Conservation (phyloP, 1,140 invertebrate species). For the Habropoda laboriosa region DNA sequence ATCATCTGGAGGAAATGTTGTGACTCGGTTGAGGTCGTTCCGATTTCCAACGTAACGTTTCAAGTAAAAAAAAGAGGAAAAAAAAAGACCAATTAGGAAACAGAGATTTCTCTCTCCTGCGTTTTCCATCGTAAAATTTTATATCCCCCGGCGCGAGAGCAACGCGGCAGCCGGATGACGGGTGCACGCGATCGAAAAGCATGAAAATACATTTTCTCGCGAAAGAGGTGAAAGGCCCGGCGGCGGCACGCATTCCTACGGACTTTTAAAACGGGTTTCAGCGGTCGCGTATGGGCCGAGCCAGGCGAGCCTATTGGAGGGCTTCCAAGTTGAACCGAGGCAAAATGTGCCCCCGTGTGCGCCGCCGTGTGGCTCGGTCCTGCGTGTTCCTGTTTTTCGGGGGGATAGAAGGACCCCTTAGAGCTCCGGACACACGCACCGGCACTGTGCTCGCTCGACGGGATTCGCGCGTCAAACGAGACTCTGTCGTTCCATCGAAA, state of each 20-base stretch:
- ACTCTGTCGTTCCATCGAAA: not conserved
- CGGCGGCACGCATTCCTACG: conserved; percentile 45
- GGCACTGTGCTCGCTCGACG: not conserved
- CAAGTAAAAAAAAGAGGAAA: too few species aligned
- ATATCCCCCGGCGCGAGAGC: not conserved
- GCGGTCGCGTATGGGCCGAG: conserved; percentile 35
- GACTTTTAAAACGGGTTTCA: conserved; percentile 59
- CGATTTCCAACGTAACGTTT: not conserved
- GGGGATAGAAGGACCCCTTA: conserved; percentile 18
- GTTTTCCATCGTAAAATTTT: conserved; percentile 6
- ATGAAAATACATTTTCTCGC: conserved; percentile 54
- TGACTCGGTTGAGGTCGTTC: not conserved
- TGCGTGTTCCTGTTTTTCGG: conserved; percentile 39
- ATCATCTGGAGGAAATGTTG: not conserved
- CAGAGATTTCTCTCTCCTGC: conserved; percentile 16
- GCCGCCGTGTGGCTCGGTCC: conserved; percentile 32
- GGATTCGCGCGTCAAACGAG: not conserved
- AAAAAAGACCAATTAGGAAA: not conserved
- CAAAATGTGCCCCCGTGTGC: conserved; percentile 41
- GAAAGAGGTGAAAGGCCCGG: conserved; percentile 52
- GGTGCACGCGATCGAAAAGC: conserved; percentile 40
- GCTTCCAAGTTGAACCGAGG: conserved; percentile 52
- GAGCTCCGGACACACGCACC: not conserved
- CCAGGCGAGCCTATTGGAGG: conserved; percentile 45
- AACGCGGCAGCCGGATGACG: conserved; percentile 3